Percentiles rank a stretch among this genome's conserved stretches.
phyloP scores from a whole-genome alignment of 2,797 vertebrate species.

The Pogoniulus pusillus region DNA sequence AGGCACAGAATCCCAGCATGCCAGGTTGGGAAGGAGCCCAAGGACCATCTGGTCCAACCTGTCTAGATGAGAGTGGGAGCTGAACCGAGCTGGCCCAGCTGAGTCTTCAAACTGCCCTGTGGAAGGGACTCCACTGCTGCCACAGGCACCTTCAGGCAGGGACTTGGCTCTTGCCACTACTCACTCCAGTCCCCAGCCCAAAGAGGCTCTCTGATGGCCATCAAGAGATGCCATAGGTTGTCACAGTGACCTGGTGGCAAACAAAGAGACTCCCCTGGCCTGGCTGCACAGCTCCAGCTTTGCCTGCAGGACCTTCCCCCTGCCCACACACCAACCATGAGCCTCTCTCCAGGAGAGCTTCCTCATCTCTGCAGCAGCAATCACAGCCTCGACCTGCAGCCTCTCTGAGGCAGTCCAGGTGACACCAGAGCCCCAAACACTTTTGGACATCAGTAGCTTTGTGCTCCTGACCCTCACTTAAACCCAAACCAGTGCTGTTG shows the following conservation, averaged over 20 bases:
- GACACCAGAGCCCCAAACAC: rapidly evolving
- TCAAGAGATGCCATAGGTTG: neutral
- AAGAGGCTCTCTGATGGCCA: neutral
- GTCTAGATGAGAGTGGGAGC: too few relatives aligned
- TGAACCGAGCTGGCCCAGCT: too few relatives aligned
- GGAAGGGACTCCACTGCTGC: too few relatives aligned
- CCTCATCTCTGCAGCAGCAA: neutral
- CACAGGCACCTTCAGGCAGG: neutral
- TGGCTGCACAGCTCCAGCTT: neutral
- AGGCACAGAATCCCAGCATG: too few relatives aligned
- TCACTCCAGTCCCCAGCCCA: neutral
- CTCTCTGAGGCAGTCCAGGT: neutral
- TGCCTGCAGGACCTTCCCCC: neutral
- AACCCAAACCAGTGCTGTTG: neutral
- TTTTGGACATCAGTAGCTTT: rapidly evolving
- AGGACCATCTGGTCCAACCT: too few relatives aligned
- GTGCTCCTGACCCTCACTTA: neutral
- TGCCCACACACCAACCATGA: neutral
- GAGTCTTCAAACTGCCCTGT: too few relatives aligned
- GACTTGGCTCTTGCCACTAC: neutral
- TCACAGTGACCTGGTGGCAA: rapidly evolving
- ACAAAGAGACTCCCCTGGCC: neutral
- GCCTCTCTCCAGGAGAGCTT: neutral
- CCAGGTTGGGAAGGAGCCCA: too few relatives aligned
- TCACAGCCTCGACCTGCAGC: rapidly evolving